Base-by-base conservation (phyloP, 2,797 vertebrate species). In the Buphagus erythrorhynchus region DNA sequence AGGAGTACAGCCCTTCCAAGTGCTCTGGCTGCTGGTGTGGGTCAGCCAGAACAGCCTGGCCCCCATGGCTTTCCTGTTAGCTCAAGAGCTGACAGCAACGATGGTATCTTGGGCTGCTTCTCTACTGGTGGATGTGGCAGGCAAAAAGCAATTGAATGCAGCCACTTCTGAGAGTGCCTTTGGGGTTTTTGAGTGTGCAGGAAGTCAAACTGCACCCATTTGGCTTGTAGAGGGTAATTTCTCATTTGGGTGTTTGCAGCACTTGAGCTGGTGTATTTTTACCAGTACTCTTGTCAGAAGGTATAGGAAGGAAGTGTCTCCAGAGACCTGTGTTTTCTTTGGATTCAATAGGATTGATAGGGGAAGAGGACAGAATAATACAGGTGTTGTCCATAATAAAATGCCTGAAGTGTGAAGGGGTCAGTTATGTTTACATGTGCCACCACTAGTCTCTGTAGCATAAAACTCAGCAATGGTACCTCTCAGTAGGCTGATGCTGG, bases 71-170 rank as follows among this genome's bases (percentile, higher is more conserved):
- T 89, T 61, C 57, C 49, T 29, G 26, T 58, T 57, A 54, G 38
- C 42, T 57, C 5, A 4, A 8, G 59, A 62, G 36, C 35, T 68
- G 42, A 29, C 3, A 3, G 48, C 55, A 51, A 0, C 0, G 1
- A 13, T 31, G 22, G 18, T 22, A 24, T 76, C 78, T 74, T 5
- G 2, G 28, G 78, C 29, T 74, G 29, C 21, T 80, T 45, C 49
- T 68, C 33, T 40, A 0, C 4, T 5, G 4, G 24, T 0, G 0
- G 31, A 38, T 1, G 6, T 63, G 21, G 29, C 40, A 5, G 15
- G 58, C 40, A 45, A 61, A 73, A 91, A 71, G 11, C 24, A 21
- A 3, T 66, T n/a, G 59, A 68, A 36, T 13, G 9, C 46, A 72
- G 2, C 18, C 51, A 15, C 25, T 28, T 73, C 58, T 20, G 24